Evolutionary conservation across 2,113 vertebrate genomes (phyloP), one percentile per base, ranked within the genome.

Genomic region (Datnioides undecimradiatus): DNA sequence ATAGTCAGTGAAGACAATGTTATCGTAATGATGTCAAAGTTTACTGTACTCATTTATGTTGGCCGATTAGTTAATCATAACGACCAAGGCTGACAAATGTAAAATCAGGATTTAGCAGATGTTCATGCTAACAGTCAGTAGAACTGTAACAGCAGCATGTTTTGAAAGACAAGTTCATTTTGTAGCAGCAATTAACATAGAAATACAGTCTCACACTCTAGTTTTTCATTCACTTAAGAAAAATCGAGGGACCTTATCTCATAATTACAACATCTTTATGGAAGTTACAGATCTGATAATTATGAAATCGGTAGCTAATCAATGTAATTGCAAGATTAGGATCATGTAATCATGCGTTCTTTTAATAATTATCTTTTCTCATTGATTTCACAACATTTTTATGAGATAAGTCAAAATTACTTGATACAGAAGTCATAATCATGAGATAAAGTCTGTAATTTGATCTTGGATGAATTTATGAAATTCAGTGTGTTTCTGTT

Each of bases 301-400:
- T 65, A 78, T 63, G n/a, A 78, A 74, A 54, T 52, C 64, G 63
- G 43, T 33, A 58, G 54, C 36, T 79, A 82, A 55, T 74, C 51
- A 73, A 27, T 72, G 17, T 33, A 54, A 72, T 48, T 79, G 64
- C 16, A 36, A 68, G 63, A 75, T 66, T 60, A 27, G 5, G 43
- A 76, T 57, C 31, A 45, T 3, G 3, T 29, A 41, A 67, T 48
- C n/a, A 58, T 45, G 43, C 48, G 40, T 43, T n/a, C 19, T 52
- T 52, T 16, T 64, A 21, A 43, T 45, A 51, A 83, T 64, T 34
- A 55, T 72, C 3, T 14, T 36, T 57, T 64, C 17, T n/a, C 12
- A 49, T 33, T 72, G 7, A 79, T 48, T 62, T 41, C 14, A 43
- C 57, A 38, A 21, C 1, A 46, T 46, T 2, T 57, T 58, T 13